Conservation (phyloP, 2,113 vertebrate genomes). For the Dasyurus viverrinus region DNA sequence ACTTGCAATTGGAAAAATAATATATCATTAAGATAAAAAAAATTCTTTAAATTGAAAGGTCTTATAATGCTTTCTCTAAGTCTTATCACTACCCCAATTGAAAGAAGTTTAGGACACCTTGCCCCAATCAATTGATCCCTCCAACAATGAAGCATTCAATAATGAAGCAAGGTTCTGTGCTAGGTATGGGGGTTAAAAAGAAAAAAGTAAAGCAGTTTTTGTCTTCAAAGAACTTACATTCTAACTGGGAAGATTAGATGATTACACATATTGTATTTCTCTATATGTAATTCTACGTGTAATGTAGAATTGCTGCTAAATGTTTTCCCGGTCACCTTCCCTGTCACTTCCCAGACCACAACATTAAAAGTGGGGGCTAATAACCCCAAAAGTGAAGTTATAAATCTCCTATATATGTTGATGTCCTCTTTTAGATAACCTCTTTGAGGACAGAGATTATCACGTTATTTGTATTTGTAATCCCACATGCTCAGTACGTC, state of each 20-base stretch:
- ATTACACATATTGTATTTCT: neutral
- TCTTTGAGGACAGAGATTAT: neutral
- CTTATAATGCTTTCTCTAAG: neutral
- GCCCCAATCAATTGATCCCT: neutral
- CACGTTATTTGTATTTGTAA: neutral
- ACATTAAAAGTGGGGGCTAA: neutral
- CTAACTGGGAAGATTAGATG: neutral
- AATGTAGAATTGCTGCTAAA: neutral
- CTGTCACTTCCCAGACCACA: neutral
- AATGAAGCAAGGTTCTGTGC: neutral
- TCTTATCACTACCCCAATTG: neutral
- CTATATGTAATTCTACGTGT: neutral
- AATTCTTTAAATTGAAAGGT: neutral
- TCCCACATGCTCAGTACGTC: neutral
- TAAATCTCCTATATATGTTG: neutral
- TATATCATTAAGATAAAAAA: no score
- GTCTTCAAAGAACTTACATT: neutral
- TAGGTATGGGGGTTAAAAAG: neutral
- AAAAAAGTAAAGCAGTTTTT: neutral
- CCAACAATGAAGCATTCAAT: neutral
- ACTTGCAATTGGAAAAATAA: no score
- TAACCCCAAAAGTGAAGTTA: neutral
- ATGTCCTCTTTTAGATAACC: neutral
- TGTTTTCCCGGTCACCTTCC: neutral
- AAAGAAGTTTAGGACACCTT: neutral